Conservation (phyloP, 2,113 vertebrate genomes). For the Trematomus loennbergii region DNA sequence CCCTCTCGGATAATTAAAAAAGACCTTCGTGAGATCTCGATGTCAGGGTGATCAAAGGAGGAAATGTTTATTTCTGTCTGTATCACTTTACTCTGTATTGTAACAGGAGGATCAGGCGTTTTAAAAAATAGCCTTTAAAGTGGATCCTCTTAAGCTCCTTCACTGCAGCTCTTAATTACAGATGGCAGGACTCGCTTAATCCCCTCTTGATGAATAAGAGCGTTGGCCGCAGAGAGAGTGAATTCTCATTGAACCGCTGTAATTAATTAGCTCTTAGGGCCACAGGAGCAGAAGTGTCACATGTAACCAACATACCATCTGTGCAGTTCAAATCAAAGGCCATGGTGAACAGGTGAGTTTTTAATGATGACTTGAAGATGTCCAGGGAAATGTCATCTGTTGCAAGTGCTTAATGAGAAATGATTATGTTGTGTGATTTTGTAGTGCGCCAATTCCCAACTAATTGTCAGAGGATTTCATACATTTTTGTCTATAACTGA, state of each 20-base stretch:
- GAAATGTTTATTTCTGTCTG: constrained; percentile 41
- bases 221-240: constrained; percentile 42
- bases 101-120: constrained; percentile 33
- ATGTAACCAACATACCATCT: too few relatives aligned
- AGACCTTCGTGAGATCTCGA: constrained; percentile 10
- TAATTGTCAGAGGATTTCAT: too few relatives aligned
- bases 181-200: constrained; percentile 72
- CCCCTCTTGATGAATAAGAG: constrained; percentile 75
- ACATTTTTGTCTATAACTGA: too few relatives aligned
- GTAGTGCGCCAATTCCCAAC: too few relatives aligned
- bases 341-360: too few relatives aligned
- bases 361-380: too few relatives aligned
- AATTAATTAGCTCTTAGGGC: constrained; percentile 45
- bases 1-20: constrained; percentile 18
- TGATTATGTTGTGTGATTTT: too few relatives aligned
- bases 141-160: constrained; percentile 67
- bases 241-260: constrained; percentile 39
- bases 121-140: constrained; percentile 68
- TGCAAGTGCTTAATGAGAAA: too few relatives aligned
- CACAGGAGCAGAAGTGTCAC: too few relatives aligned
- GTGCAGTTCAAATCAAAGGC: too few relatives aligned
- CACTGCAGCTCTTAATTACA: constrained; percentile 75
- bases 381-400: too few relatives aligned
- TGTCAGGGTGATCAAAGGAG: constrained; percentile 33
- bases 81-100: constrained; percentile 50